These are phyloP conservation scores for Isaurus tuberculatus DNA, from an alignment of 92 coral and sea anemone genomes.

Conservation along the genomic window DNA sequence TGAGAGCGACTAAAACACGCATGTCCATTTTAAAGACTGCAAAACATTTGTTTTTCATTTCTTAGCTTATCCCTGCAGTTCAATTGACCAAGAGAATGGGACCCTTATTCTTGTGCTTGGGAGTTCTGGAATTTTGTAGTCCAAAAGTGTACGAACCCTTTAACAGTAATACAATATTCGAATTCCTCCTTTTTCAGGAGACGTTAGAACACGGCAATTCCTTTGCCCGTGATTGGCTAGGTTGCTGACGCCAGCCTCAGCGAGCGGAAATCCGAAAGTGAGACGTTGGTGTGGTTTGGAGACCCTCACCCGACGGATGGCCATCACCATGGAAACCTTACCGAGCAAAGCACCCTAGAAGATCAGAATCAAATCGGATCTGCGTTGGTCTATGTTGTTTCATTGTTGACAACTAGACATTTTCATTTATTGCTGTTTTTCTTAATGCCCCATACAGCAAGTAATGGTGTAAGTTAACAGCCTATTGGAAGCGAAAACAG, in stretches of 20 bases:
- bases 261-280: background rate
- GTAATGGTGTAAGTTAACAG: background rate
- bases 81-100: no score
- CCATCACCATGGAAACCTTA: background rate
- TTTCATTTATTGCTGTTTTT: background rate
- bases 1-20: no score
- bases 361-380: background rate
- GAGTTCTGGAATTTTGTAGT: no score
- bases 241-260: slow-evolving; percentile 42
- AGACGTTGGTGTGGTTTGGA: background rate
- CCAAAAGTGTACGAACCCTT: background rate
- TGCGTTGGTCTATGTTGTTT: slow-evolving; percentile 10
- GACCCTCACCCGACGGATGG: background rate
- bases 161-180: no score
- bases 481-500: background rate
- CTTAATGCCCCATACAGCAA: background rate
- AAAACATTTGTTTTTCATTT: no score
- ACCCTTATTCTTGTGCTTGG: no score
- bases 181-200: slow-evolving; percentile 4
- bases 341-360: background rate
- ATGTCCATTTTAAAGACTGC: no score
- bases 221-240: slow-evolving; percentile 53
- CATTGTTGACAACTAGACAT: background rate
- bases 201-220: slow-evolving; percentile 46
- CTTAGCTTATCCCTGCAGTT: no score